Percentiles rank a stretch among this genome's conserved stretches.
These are phyloP conservation scores for Drosophila birchii DNA, from an alignment of 2,888 invertebrate genomes.

Conservation along the genomic window DNA sequence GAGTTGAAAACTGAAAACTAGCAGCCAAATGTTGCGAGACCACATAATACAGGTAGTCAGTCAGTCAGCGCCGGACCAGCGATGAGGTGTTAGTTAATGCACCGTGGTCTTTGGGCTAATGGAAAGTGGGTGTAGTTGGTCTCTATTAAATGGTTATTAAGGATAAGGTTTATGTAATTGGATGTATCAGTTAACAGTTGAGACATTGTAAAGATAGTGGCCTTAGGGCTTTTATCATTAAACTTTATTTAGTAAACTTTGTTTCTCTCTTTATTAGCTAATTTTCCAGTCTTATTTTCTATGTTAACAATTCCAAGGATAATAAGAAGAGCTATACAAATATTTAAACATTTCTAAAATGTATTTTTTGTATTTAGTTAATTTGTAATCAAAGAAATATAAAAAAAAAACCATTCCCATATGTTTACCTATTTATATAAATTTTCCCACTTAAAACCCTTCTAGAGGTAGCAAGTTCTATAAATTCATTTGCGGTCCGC, in stretches of 20 bases:
- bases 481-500: neutral
- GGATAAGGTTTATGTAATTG: slow-evolving; percentile 8
- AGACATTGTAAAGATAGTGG: neutral
- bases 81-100: slow-evolving; percentile 46
- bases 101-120: slow-evolving; percentile 29
- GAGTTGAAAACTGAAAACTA: slow-evolving; percentile 32
- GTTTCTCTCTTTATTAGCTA: neutral
- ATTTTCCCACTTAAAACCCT: too few species aligned
- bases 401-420: neutral
- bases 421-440: neutral
- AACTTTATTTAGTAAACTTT: too few species aligned
- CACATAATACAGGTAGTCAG: slow-evolving; percentile 73
- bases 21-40: slow-evolving; percentile 42
- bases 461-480: too few species aligned
- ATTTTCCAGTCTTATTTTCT: neutral
- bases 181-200: neutral
- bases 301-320: neutral
- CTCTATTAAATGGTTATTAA: neutral
- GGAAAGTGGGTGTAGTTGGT: neutral
- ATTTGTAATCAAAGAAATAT: too few species aligned
- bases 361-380: neutral
- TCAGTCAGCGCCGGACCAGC: slow-evolving; percentile 43
- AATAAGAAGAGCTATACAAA: too few species aligned
- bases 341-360: accelerated
- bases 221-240: too few species aligned